These are phyloP conservation scores for Aphelocoma californica DNA, from an alignment of 2,797 vertebrate genomes.

Conservation along the genomic window DNA sequence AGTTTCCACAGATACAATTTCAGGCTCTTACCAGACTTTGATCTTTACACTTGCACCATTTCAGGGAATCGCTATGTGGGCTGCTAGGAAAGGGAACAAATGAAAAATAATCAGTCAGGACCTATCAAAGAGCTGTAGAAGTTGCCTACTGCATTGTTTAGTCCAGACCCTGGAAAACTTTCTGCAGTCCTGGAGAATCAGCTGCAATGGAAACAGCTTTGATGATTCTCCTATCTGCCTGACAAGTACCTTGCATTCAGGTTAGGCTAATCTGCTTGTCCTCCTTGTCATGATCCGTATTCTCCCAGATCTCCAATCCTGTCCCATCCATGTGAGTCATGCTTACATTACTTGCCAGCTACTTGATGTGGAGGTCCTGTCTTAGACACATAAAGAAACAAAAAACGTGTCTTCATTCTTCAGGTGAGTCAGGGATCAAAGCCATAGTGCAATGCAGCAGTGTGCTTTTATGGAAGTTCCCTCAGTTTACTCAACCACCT, in stretches of 20 bases:
- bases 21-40: conserved; percentile 25
- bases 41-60: conserved; percentile 31
- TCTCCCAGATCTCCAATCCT: not conserved
- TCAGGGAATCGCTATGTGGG: conserved; percentile 7
- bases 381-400: not conserved
- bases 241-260: not conserved
- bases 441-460: not conserved
- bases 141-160: not conserved
- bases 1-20: conserved; percentile 51
- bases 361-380: not conserved
- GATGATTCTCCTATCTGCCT: not conserved
- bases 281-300: not conserved
- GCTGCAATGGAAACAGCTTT: not conserved
- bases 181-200: not conserved
- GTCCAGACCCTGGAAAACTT: not conserved
- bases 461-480: not conserved
- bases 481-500: not conserved
- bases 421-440: not conserved
- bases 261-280: not conserved
- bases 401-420: not conserved
- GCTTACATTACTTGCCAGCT: not conserved
- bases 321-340: not conserved
- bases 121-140: not conserved
- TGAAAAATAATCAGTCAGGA: not conserved
- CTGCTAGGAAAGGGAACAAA: not conserved